Percentiles rank a stretch among this genome's conserved stretches.
Evolutionary conservation across 2,113 vertebrate species (phyloP).

Genomic region (Coptodon rendalli): DNA sequence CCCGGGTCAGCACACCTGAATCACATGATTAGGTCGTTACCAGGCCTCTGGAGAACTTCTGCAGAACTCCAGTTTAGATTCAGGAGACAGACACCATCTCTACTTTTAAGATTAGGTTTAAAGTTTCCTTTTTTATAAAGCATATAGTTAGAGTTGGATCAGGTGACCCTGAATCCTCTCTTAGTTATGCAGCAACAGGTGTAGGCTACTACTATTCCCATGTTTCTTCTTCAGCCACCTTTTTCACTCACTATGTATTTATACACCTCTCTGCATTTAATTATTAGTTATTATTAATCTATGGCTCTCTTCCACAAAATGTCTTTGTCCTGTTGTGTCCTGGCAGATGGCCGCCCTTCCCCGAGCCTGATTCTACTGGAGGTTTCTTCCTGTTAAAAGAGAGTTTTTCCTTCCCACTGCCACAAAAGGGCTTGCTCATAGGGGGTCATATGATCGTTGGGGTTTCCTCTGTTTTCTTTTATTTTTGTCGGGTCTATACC

Average conservation of each 20-base stretch:
- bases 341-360: background rate
- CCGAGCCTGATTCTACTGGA: background rate
- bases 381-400: background rate
- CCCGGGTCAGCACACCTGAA: too few relatives aligned
- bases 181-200: too few relatives aligned
- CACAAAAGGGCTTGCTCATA: background rate
- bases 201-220: background rate
- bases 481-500: background rate
- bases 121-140: too few relatives aligned
- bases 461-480: background rate
- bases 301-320: background rate
- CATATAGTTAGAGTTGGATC: too few relatives aligned
- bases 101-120: too few relatives aligned
- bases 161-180: too few relatives aligned
- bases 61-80: background rate
- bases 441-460: background rate
- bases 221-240: background rate
- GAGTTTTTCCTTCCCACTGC: background rate
- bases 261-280: background rate
- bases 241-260: background rate
- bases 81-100: background rate
- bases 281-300: background rate
- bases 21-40: too few relatives aligned
- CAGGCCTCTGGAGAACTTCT: too few relatives aligned
- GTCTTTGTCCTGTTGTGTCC: background rate